These are phyloP conservation scores for Sapajus apella DNA, from an alignment of 2,113 vertebrate genomes.

Conservation along the genomic window DNA sequence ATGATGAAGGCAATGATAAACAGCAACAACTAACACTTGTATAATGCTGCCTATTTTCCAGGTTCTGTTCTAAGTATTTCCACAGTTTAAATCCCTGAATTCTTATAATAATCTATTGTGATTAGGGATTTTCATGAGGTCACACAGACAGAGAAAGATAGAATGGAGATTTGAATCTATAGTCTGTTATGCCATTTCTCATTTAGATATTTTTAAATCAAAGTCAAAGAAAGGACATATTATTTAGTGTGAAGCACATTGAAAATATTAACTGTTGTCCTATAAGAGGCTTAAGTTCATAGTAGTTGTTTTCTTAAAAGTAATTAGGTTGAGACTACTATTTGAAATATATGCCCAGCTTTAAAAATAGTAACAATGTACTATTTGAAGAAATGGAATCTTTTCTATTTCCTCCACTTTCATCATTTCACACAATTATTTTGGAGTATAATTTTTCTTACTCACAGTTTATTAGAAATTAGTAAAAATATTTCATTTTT, in stretches of 20 bases:
- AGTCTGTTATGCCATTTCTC: not conserved
- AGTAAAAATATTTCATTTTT: constrained; percentile 19
- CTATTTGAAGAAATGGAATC: not conserved
- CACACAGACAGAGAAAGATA: not conserved
- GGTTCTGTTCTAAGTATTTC: not conserved
- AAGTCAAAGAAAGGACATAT: not conserved
- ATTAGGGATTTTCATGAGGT: not conserved
- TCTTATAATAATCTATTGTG: not conserved
- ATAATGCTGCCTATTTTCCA: not conserved
- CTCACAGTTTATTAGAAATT: not conserved
- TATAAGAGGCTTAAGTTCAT: not conserved
- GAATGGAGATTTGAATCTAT: not conserved
- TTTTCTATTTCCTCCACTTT: not conserved
- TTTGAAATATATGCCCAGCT: not conserved
- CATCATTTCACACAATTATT: not conserved
- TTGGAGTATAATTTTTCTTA: constrained; percentile 24
- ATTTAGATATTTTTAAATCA: not conserved
- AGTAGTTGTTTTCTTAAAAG: constrained; percentile 4
- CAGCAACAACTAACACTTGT: not conserved
- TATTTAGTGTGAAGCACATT: not conserved
- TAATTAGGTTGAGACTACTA: not conserved
- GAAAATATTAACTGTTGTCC: not conserved
- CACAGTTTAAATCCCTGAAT: not conserved
- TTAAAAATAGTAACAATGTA: not conserved
- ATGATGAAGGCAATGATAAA: not conserved